Base-by-base conservation (phyloP, 1,140 invertebrate species). In the Drosophila ohnishii region DNA sequence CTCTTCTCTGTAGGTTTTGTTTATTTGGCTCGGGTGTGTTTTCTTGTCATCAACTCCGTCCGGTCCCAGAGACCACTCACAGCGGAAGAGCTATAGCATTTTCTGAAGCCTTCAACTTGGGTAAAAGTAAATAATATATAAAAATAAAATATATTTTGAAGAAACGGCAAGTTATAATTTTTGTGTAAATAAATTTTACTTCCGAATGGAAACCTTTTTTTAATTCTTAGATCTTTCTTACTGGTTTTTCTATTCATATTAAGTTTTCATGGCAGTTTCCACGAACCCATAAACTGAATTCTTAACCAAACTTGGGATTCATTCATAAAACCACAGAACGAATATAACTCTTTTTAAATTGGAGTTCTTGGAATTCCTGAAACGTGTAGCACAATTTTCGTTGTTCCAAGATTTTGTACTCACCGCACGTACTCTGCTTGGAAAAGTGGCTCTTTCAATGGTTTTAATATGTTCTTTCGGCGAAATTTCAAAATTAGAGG, bases 311-410 rank as follows among this genome's bases (percentile, higher is more conserved):
- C 39, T 55, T 42, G 32, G 56, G 50, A 62, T 72, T 82, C 83
- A 87, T 87, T 87, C 79, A 86, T 71, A 66, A 86, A 72, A 61
- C 72, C 64, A 58, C 35, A 40, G 28, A 56, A 78, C 82, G 64
- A 62, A 62, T 72, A 78, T 78, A 85, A 87, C 82, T 85, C 75
- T 82, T 87, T 85, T 61, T 42, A 59, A 61, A 47, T 47, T 78
- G 55, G 45, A 51, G 16, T 85, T 85, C 82, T 67, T 5, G 45
- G 83, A 87, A 85, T 45, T 75, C 53, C n/a, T 51, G 32, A 64
- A 40, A 82, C 82, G 83, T 85, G 82, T 66, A 76, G 63, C 82
- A 78, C 51, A 75, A 75, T 62, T 78, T 71, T 67, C 69, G 10
- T 67, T 70, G 7, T 45, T 48, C 42, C n/a, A 14, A 14, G 16